These are phyloP conservation scores for Cataglyphis altisquamis DNA, from an alignment of 2,888 invertebrate genomes.

Conservation along the genomic window DNA sequence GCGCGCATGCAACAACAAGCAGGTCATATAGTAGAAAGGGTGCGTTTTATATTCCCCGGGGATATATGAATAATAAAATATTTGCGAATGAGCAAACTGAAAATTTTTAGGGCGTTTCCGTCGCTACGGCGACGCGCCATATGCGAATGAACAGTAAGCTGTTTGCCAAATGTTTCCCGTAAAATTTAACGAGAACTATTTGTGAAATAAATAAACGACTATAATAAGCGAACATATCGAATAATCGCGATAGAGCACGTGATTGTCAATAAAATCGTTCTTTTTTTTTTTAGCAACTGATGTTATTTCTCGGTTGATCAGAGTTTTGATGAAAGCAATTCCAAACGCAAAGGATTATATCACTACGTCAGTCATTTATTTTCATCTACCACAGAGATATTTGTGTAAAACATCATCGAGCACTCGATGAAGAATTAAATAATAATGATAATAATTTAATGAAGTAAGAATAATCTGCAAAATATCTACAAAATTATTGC, in stretches of 20 bases:
- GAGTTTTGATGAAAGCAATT: conserved; percentile 39
- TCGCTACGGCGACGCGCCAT: background rate
- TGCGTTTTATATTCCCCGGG: conserved; percentile 16
- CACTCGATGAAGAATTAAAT: background rate
- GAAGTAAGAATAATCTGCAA: background rate
- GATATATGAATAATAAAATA: conserved; percentile 51
- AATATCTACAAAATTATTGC: background rate
- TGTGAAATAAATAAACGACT: conserved; percentile 16
- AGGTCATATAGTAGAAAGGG: conserved; percentile 6
- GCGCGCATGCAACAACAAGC: background rate
- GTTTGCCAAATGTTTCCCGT: background rate
- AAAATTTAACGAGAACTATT: background rate
- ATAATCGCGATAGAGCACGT: background rate
- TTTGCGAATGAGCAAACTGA: conserved; percentile 39
- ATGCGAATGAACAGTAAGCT: conserved; percentile 12
- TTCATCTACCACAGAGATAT: background rate
- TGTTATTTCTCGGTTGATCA: background rate
- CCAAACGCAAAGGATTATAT: conserved; percentile 18
- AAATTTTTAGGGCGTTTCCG: conserved; percentile 31
- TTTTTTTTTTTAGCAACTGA: conserved; percentile 20
- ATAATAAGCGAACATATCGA: conserved; percentile 8
- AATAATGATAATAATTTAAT: background rate
- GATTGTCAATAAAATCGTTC: conserved; percentile 24
- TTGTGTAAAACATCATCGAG: background rate
- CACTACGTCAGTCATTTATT: background rate